Base-by-base conservation (phyloP, 2,888 invertebrate genomes). In the Tipula unca region DNA sequence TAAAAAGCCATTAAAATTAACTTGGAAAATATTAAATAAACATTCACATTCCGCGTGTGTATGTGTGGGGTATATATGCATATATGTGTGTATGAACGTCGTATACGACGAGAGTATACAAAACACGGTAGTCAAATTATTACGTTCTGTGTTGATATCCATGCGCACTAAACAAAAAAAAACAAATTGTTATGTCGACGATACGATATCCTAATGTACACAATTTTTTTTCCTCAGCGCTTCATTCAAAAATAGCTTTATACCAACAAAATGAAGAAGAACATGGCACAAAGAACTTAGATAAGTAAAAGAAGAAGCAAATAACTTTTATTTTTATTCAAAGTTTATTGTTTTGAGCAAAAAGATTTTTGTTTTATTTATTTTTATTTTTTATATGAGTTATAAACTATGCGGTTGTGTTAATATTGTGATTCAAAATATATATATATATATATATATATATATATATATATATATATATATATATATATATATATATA, bases 321-420 rank as follows among this genome's bases (percentile, higher is more conserved):
- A 69, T 6, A 69, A 69, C 69, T 69, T 69, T 69, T 69, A 69
- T 69, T 69, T 69, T 69, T 69, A 69, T 69, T 69, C 25, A 69
- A 69, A 69, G 69, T 69, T 69, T 69, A 69, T 69, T 69, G 69
- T 69, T 69, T 69, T 69, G 69, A 69, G 69, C 25, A 25, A 69
- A 69, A 48, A 17, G n/a, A 1, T 20, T 48, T 48, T 42, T 35
- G 6, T 42, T 42, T 42, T 42, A 42, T n/a, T n/a, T n/a, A n/a
- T n/a, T n/a, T n/a, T n/a, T 32, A 32, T 6, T 32, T 17, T 54
- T 69, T 69, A 25, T 25, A 69, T 69, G 69, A 69, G 69, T 69
- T 69, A 69, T 69, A 69, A 69, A 69, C 69, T 69, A 69, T 69
- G 69, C 25, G 69, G 69, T 69, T 69, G 69, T 69, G 69, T 69